Evolutionary conservation across 2,888 invertebrate species (phyloP), one percentile per base, ranked within the genome.

Genomic region (Psylliodes chrysocephalus): DNA sequence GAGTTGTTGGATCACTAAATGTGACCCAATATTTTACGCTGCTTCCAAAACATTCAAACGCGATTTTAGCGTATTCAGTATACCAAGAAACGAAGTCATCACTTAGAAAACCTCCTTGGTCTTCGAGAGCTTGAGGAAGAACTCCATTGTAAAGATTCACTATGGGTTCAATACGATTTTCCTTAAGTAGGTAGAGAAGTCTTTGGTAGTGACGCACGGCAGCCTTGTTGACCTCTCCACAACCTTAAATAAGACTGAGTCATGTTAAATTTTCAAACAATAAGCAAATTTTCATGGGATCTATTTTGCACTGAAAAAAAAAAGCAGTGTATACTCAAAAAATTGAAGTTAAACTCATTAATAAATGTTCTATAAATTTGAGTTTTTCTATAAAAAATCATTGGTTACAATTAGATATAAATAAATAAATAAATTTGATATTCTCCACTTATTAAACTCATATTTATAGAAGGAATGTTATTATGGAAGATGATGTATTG

Each of bases 11-110:
- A 12, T 49, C 19, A 12, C 49, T 49, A 15, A 63, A 63, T 5
- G 62, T 63, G 5, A 56, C 30, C 62, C 62, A 63, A 15, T 38
- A 49, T 44, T 63, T 63, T 3, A 63, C 62, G 15, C 25, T 19
- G 3, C 40, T 22, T 40, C 62, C 56, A 42, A 63, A 63, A 8
- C 14, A 7, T 44, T 63, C 51, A 22, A 63, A 63, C 14, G 14
- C 18, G 18, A 49, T 25, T 42, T 15, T 42, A 4, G 56, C 62
- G 12, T 51, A 63, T 10, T 63, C 30, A 1, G 40, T 19, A 8
- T 19, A 63, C 62, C 62, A 63, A 12, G 15, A 19, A n/a, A 33
- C 14, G 10, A 63, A 33, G 8, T 35, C 28, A 22, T 38, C 14
- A 8, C 15, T 38, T 1, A 49, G 28, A 12, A 63, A 56, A 49